These are phyloP conservation scores for Tenodera sinensis DNA, from an alignment of 2,888 invertebrate species.

Conservation along the genomic window DNA sequence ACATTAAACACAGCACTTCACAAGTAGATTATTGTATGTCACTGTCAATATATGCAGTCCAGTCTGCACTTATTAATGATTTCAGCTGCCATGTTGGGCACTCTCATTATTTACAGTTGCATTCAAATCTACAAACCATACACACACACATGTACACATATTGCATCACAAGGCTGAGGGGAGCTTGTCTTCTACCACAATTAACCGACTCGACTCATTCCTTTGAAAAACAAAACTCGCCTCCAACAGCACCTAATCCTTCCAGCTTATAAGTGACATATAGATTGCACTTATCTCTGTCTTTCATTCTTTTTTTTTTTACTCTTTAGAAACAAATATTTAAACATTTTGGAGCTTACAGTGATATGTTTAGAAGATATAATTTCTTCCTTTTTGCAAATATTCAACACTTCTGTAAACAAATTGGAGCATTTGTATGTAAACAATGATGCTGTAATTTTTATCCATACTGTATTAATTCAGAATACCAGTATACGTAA, in stretches of 20 bases:
- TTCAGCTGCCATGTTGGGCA: constrained; percentile 2
- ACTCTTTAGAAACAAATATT: background rate
- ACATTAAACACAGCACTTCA: background rate
- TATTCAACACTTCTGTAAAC: constrained; percentile 1
- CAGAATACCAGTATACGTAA: background rate
- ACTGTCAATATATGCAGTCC: background rate
- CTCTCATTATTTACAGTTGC: background rate
- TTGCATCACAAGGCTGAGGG: background rate
- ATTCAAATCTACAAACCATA: background rate
- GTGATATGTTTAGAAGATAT: constrained; percentile 8
- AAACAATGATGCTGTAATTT: background rate
- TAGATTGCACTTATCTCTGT: background rate
- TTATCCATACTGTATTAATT: background rate
- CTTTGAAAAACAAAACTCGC: background rate
- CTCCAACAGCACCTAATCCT: background rate
- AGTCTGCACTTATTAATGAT: background rate
- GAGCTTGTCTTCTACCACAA: background rate
- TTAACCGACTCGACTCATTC: background rate
- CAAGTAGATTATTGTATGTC: background rate
- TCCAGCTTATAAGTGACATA: background rate
- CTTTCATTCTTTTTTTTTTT: background rate
- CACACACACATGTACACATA: background rate
- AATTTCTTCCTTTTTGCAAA: background rate
- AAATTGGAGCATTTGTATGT: background rate
- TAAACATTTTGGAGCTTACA: background rate